Conservation (phyloP, 1,140 invertebrate genomes). For the Oreohelix idahoensis region DNA sequence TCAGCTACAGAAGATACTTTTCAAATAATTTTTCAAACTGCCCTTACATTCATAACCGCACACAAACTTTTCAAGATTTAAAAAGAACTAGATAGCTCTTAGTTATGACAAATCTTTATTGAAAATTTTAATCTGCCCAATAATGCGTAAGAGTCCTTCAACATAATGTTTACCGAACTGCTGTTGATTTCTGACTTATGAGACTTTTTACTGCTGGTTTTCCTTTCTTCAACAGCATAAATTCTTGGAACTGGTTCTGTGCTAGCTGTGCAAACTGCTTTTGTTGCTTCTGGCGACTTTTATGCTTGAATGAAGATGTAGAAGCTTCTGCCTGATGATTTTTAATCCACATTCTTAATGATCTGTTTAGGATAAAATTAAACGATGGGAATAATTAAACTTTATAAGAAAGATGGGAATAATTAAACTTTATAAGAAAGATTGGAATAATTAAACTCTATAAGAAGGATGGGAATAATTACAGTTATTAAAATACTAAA, state of each 20-base stretch:
- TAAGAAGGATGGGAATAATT: no score
- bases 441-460: no score
- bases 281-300: constrained; percentile 22
- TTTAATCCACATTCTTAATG: constrained; percentile 29
- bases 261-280: constrained; percentile 24
- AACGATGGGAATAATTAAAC: no score
- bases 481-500: no score
- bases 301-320: constrained; percentile 3
- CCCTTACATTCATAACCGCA: no score
- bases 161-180: constrained; percentile 8
- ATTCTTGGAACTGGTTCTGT: constrained; percentile 22
- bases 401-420: background rate
- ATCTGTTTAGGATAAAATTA: constrained; percentile 26
- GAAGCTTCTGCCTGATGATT: background rate
- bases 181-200: background rate
- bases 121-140: no score
- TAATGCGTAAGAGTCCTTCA: background rate
- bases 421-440: no score
- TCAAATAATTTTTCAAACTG: no score
- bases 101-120: no score
- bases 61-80: no score
- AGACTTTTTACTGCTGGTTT: constrained; percentile 11
- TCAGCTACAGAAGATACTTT: no score
- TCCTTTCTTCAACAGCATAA: constrained; percentile 28
- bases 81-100: no score